A percentile compares a stretch with the other conserved stretches of the same genome.
phyloP scores from a whole-genome alignment of 1,140 invertebrate genomes.

The Lycorma delicatula region DNA sequence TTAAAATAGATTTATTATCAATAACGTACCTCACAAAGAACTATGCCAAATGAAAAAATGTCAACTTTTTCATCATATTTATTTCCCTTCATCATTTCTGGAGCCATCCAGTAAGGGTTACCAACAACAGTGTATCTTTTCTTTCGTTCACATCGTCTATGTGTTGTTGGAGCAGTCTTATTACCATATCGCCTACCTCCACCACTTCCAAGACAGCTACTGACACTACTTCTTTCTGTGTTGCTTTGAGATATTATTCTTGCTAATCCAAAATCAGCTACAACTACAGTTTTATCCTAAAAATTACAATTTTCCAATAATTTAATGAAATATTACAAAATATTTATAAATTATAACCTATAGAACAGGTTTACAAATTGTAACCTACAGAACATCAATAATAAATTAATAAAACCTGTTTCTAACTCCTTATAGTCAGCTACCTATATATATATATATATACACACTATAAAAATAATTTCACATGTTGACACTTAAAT shows the following conservation, averaged over 20 bases:
- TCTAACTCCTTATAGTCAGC: no score
- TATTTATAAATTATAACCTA: no score
- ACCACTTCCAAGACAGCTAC: constrained; percentile 26
- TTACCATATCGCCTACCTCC: constrained; percentile 7
- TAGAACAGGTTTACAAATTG: no score
- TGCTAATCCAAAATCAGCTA: constrained; percentile 90
- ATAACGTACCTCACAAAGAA: constrained; percentile 77
- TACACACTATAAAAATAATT: no score
- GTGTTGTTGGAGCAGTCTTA: not conserved
- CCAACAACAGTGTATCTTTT: constrained; percentile 76
- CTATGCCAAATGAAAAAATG: constrained; percentile 94
- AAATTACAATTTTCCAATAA: no score
- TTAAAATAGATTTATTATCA: no score
- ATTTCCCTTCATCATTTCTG: constrained; percentile 94
- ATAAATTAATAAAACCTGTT: no score
- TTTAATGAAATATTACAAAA: no score
- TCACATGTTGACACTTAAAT: no score
- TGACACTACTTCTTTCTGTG: constrained; percentile 5
- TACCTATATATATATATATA: no score
- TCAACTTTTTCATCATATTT: constrained; percentile 96
- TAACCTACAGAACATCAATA: no score
- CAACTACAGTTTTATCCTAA: constrained; percentile 78
- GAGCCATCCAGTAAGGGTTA: constrained; percentile 97
- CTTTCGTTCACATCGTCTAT: constrained; percentile 48
- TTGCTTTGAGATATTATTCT: constrained; percentile 63